These are phyloP conservation scores for Synanceia verrucosa DNA, from an alignment of 2,797 vertebrate genomes.

Conservation along the genomic window DNA sequence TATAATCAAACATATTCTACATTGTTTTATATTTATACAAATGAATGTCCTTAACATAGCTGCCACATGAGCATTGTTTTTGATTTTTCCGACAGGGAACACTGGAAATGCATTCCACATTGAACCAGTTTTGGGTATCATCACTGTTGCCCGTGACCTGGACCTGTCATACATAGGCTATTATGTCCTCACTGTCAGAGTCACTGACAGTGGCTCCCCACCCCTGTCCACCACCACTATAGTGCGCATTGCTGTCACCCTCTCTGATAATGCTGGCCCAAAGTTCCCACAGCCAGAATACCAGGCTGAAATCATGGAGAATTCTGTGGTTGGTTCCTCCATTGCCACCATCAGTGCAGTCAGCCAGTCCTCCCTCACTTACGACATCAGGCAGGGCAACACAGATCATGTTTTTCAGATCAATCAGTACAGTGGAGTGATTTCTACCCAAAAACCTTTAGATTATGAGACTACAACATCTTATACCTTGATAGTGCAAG, in stretches of 20 bases:
- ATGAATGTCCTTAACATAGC: background rate
- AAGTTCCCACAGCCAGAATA: constrained; percentile 93
- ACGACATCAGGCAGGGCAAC: constrained; percentile 92
- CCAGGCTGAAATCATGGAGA: constrained; percentile 92
- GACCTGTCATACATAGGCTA: constrained; percentile 90
- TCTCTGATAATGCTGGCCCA: constrained; percentile 94
- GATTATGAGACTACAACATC: constrained; percentile 88
- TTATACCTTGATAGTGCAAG: constrained; percentile 88
- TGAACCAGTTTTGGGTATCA: constrained; percentile 93
- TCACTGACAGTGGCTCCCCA: constrained; percentile 89
- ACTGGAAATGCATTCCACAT: constrained; percentile 92
- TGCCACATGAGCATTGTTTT: constrained; percentile 32
- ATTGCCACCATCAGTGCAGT: constrained; percentile 90
- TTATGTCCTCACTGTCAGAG: constrained; percentile 93
- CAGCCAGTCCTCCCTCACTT: constrained; percentile 93
- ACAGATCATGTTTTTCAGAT: constrained; percentile 86
- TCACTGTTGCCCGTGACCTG: constrained; percentile 90
- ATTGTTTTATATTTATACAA: background rate
- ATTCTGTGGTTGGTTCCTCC: constrained; percentile 88
- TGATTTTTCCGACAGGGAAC: constrained; percentile 86
- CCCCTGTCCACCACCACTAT: constrained; percentile 90
- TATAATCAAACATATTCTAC: too few species aligned
- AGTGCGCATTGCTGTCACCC: constrained; percentile 90
- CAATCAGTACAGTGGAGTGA: constrained; percentile 96
- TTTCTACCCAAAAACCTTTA: constrained; percentile 88